Evolutionary conservation across 1,140 invertebrate species (phyloP).

Genomic region (Pseudomyrmex concolor): DNA sequence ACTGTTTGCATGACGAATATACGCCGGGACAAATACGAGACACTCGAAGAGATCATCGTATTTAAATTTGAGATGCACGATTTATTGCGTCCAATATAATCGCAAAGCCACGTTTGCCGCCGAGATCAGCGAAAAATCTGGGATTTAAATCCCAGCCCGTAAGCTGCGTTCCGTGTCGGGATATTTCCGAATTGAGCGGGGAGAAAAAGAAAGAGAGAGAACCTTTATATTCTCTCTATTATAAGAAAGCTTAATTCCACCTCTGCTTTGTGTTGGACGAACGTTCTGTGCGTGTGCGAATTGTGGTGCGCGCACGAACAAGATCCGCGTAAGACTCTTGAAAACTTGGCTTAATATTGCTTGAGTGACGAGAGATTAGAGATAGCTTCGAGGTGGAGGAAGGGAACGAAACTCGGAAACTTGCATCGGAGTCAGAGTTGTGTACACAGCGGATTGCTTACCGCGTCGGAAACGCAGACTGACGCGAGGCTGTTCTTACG

Average conservation of each 20-base stretch:
- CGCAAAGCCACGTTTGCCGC: constrained; percentile 18
- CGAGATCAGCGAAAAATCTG: constrained; percentile 47
- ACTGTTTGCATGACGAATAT: neutral
- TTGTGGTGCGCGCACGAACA: constrained; percentile 25
- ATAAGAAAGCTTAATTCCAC: constrained; percentile 45
- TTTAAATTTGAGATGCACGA: constrained; percentile 30
- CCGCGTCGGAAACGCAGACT: constrained; percentile 67
- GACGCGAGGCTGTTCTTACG: constrained; percentile 57
- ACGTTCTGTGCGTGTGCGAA: constrained; percentile 28
- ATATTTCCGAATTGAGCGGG: neutral
- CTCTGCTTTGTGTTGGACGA: constrained; percentile 33
- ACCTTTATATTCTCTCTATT: constrained; percentile 29
- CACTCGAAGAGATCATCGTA: neutral
- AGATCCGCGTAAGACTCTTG: constrained; percentile 50
- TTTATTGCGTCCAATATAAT: constrained; percentile 54
- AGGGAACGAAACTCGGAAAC: constrained; percentile 47
- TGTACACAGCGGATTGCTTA: constrained; percentile 66
- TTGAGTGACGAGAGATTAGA: constrained; percentile 60
- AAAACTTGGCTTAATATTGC: constrained; percentile 60
- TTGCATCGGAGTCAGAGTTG: constrained; percentile 42
- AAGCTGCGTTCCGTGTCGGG: constrained; percentile 13
- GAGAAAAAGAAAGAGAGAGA: neutral
- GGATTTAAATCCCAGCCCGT: constrained; percentile 45
- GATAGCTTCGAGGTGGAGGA: constrained; percentile 16
- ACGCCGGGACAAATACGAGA: neutral